Conservation (phyloP, 2,113 vertebrate genomes). For the Gymnarchus niloticus region DNA sequence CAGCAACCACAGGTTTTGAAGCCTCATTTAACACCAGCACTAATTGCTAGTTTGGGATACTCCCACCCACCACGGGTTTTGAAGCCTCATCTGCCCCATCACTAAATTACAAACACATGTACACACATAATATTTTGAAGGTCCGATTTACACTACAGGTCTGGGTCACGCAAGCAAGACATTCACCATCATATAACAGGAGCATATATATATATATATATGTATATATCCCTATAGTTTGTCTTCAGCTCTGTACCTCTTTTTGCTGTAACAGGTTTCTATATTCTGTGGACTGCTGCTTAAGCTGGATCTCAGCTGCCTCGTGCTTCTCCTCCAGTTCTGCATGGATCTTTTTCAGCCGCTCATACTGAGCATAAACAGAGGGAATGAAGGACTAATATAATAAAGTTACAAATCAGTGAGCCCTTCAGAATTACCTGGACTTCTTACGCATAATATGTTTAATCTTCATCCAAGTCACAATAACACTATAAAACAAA, state of each 20-base stretch:
- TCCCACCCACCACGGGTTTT: too few relatives aligned
- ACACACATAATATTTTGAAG: conserved; percentile 3
- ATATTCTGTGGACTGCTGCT: conserved; percentile 80
- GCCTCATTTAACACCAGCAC: too few relatives aligned
- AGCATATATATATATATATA: not conserved
- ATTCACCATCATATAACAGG: not conserved
- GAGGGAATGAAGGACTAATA: too few relatives aligned
- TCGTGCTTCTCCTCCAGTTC: conserved; percentile 93
- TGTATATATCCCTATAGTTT: not conserved
- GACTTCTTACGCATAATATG: too few relatives aligned
- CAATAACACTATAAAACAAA: too few relatives aligned
- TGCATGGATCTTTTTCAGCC: conserved; percentile 71
- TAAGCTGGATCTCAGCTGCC: conserved; percentile 87
- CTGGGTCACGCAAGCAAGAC: not conserved
- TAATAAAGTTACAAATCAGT: too few relatives aligned
- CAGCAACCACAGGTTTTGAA: too few relatives aligned
- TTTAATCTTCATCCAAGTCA: too few relatives aligned
- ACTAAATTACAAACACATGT: too few relatives aligned
- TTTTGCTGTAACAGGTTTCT: conserved; percentile 83
- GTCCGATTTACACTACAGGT: not conserved
- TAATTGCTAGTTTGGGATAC: too few relatives aligned
- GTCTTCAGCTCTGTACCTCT: conserved; percentile 64
- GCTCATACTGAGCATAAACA: conserved; percentile 70
- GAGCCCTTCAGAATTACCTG: too few relatives aligned
- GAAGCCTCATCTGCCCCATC: too few relatives aligned